Percentiles rank a stretch among this genome's conserved stretches.
These are phyloP conservation scores for Drosophila quadrilineata DNA, from an alignment of 1,140 invertebrate genomes.

Conservation along the genomic window DNA sequence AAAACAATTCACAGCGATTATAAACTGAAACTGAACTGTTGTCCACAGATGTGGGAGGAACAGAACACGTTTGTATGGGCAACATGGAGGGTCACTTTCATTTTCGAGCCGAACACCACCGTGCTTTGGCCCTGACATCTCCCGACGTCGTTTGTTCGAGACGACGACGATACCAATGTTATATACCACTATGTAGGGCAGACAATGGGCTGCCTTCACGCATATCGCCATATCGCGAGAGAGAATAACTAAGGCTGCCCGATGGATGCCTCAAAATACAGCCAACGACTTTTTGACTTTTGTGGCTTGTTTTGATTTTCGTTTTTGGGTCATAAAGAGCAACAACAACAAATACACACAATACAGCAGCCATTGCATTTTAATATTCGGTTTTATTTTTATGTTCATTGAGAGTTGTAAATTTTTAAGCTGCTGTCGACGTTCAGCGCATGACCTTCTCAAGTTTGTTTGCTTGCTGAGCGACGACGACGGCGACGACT, in stretches of 20 bases:
- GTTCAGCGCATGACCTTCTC: conserved; percentile 67
- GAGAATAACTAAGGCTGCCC: no score
- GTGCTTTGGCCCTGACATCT: conserved; percentile 1
- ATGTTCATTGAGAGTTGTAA: conserved; percentile 67
- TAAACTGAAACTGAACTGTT: conserved; percentile 5
- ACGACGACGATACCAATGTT: conserved; percentile 1
- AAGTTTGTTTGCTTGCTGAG: conserved; percentile 58
- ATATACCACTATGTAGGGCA: not conserved
- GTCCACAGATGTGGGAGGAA: not conserved
- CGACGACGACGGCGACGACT: not conserved
- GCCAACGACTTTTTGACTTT: not conserved
- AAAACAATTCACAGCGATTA: conserved; percentile 6
- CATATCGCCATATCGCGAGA: no score
- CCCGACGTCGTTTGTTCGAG: no score
- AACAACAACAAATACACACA: conserved; percentile 11
- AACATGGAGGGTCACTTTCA: no score
- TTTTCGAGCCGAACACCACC: conserved; percentile 5
- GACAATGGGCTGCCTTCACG: conserved; percentile 8
- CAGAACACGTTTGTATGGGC: no score
- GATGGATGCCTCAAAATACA: not conserved
- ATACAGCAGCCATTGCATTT: conserved; percentile 23
- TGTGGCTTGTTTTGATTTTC: no score
- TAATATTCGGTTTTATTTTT: conserved; percentile 22
- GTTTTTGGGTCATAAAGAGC: not conserved
- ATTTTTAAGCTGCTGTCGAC: conserved; percentile 41